Conservation (phyloP, 1,140 invertebrate species). For the Cepaea nemoralis region DNA sequence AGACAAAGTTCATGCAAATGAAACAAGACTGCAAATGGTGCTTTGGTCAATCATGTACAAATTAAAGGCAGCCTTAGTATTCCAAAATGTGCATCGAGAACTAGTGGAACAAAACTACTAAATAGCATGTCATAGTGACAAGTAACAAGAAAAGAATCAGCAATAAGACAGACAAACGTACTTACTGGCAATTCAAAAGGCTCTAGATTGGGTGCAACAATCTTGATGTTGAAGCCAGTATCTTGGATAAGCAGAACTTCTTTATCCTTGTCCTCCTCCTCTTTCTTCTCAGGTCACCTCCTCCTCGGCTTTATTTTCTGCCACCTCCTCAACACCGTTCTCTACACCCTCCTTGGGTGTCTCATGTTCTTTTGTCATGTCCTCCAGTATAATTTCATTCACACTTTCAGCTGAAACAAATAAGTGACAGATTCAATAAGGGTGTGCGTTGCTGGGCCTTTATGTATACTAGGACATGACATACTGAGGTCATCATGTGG, state of each 20-base stretch:
- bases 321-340: not conserved
- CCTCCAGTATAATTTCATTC: not conserved
- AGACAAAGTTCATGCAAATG: too few relatives aligned
- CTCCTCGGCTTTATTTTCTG: not conserved
- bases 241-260: conserved; percentile 90
- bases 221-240: conserved; percentile 92
- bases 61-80: too few relatives aligned
- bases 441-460: too few relatives aligned
- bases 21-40: too few relatives aligned
- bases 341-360: not conserved
- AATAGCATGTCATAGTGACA: too few relatives aligned
- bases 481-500: too few relatives aligned
- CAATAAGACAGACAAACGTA: not conserved
- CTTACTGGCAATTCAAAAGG: conserved; percentile 87
- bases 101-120: too few relatives aligned
- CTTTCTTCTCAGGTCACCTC: conserved; percentile 11
- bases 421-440: not conserved
- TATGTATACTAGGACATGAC: too few relatives aligned
- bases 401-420: not conserved
- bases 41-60: too few relatives aligned
- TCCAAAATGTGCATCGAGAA: too few relatives aligned
- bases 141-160: too few relatives aligned
- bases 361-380: conserved; percentile 3
- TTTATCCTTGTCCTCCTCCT: conserved; percentile 55
- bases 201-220: conserved; percentile 88